phyloP scores from a whole-genome alignment of 2,888 invertebrate species.

The Ceriagrion tenellum region DNA sequence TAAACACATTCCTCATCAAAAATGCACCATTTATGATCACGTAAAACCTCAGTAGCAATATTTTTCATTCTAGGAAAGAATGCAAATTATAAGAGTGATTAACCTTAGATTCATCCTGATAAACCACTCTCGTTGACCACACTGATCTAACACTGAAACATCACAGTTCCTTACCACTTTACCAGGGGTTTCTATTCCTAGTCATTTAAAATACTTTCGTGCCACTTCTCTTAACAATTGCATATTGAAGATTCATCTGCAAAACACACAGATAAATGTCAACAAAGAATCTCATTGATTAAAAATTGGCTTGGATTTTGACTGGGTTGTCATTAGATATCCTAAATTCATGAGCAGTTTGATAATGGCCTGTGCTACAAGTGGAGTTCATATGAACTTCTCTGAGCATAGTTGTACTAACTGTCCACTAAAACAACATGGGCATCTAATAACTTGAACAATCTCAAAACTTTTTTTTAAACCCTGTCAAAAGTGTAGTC shows the following conservation, averaged over 20 bases:
- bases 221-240: slow-evolving; percentile 65
- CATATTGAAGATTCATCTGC: slow-evolving; percentile 67
- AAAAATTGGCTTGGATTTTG: slow-evolving; percentile 67
- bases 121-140: slow-evolving; percentile 51
- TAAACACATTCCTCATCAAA: slow-evolving; percentile 53
- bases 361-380: slow-evolving; percentile 66
- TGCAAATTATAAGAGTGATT: background rate
- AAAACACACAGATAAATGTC: slow-evolving; percentile 67
- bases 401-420: slow-evolving; percentile 66
- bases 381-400: slow-evolving; percentile 58
- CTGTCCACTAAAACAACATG: slow-evolving; percentile 62
- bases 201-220: slow-evolving; percentile 67
- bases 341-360: slow-evolving; percentile 66
- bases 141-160: slow-evolving; percentile 54
- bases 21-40: slow-evolving; percentile 64
- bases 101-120: slow-evolving; percentile 41
- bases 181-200: slow-evolving; percentile 49
- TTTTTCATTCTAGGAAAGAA: slow-evolving; percentile 44
- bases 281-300: slow-evolving; percentile 63
- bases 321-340: slow-evolving; percentile 60
- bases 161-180: slow-evolving; percentile 58
- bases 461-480: slow-evolving; percentile 53
- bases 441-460: slow-evolving; percentile 55
- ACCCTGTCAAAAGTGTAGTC: slow-evolving; percentile 66
- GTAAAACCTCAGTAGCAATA: slow-evolving; percentile 28